Evolutionary conservation across 2,888 invertebrate genomes (phyloP).

Genomic region (Onchidella celtica): DNA sequence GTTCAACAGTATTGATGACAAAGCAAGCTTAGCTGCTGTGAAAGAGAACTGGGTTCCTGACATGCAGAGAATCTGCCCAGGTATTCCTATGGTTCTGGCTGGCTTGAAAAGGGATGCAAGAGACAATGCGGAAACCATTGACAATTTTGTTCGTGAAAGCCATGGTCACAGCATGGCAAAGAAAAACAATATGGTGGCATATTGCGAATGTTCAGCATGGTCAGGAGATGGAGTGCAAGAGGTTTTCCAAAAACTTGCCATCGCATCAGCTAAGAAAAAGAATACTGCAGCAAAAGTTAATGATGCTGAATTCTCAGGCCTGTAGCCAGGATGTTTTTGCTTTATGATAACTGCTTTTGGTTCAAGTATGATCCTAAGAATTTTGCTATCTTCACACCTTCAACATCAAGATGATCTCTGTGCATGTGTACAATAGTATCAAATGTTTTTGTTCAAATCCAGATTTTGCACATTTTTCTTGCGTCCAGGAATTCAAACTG

Average conservation of each 20-base stretch:
- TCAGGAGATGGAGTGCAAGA: slow-evolving; percentile 23
- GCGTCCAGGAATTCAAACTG: too few relatives aligned
- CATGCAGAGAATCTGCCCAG: slow-evolving; percentile 32
- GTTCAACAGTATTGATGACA: slow-evolving; percentile 42
- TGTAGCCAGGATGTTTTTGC: too few relatives aligned
- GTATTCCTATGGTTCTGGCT: slow-evolving; percentile 35
- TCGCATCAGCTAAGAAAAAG: slow-evolving; percentile 23
- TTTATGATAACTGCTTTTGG: too few relatives aligned
- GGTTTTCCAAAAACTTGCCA: slow-evolving; percentile 7
- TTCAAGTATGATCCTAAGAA: too few relatives aligned
- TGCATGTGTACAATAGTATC: too few relatives aligned
- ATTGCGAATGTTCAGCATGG: slow-evolving; percentile 35
- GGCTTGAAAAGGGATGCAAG: slow-evolving; percentile 36
- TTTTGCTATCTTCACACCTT: too few relatives aligned
- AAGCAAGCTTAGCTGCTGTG: slow-evolving; percentile 31
- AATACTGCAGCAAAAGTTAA: not conserved
- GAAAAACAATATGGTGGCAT: slow-evolving; percentile 25
- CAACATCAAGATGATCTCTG: too few relatives aligned
- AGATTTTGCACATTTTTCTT: too few relatives aligned
- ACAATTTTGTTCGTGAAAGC: slow-evolving; percentile 20
- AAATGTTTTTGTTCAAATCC: too few relatives aligned
- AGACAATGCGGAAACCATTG: slow-evolving; percentile 18
- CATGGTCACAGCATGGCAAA: slow-evolving; percentile 33
- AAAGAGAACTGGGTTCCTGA: slow-evolving; percentile 36
- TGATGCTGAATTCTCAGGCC: not conserved